Conservation (phyloP, 2,888 invertebrate species). For the Rhopalosiphum nymphaeae region DNA sequence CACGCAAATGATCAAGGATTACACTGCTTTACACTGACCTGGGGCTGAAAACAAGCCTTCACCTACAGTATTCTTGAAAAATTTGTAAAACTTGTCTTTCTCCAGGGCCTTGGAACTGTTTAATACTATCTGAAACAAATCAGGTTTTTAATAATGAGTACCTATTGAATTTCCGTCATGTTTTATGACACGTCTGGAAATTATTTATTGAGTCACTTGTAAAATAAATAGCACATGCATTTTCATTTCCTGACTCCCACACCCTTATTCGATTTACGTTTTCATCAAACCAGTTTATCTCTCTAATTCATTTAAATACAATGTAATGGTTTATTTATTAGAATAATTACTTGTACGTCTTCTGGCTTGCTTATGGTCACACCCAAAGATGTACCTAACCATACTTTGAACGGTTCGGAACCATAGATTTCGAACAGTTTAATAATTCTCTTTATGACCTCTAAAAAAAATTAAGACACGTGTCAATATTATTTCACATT, state of each 20-base stretch:
- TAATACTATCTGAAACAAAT: slow-evolving; percentile 67
- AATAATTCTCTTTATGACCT: slow-evolving; percentile 52
- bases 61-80: slow-evolving; percentile 68
- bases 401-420: slow-evolving; percentile 66
- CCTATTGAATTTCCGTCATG: not conserved
- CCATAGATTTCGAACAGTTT: slow-evolving; percentile 46
- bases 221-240: not conserved
- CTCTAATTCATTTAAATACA: not conserved
- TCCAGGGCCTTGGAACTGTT: slow-evolving; percentile 67
- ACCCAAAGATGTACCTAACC: slow-evolving; percentile 66
- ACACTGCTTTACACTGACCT: slow-evolving; percentile 65
- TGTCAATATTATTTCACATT: not conserved
- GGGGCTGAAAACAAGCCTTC: slow-evolving; percentile 68
- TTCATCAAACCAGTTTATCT: not conserved
- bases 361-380: slow-evolving; percentile 66
- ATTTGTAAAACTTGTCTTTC: slow-evolving; percentile 67
- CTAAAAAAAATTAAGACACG: not conserved
- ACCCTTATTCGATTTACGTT: not conserved
- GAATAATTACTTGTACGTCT: slow-evolving; percentile 66
- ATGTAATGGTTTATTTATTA: not conserved
- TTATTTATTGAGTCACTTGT: not conserved
- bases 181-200: not conserved
- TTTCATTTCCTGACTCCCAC: not conserved
- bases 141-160: not conserved
- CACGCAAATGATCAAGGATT: slow-evolving; percentile 17